These are phyloP conservation scores for Lasioglossum leucozonium DNA, from an alignment of 2,888 invertebrate genomes.

Conservation along the genomic window DNA sequence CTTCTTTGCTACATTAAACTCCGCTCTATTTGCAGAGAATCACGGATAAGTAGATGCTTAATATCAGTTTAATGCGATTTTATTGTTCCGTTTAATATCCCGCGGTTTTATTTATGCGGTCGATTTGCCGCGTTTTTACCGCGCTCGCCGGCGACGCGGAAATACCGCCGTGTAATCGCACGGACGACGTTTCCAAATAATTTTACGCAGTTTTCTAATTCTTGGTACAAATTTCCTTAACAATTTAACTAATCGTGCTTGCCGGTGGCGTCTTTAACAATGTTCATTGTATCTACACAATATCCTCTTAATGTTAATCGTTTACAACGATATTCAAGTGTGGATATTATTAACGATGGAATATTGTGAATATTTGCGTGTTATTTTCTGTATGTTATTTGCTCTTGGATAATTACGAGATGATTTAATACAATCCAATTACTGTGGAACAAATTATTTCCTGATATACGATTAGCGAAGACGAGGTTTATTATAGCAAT, in stretches of 20 bases:
- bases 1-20: conserved; percentile 38
- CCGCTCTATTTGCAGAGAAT: conserved; percentile 38
- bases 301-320: too few relatives aligned
- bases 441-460: too few relatives aligned
- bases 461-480: background rate
- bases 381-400: too few relatives aligned
- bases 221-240: background rate
- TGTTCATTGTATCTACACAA: too few relatives aligned
- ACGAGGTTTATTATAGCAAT: background rate
- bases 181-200: background rate
- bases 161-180: background rate
- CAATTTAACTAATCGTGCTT: background rate
- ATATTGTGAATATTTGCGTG: too few relatives aligned
- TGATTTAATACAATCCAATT: too few relatives aligned
- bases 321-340: too few relatives aligned
- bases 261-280: too few relatives aligned
- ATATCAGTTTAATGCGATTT: conserved; percentile 50
- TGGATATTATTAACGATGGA: too few relatives aligned
- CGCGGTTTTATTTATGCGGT: background rate
- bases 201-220: background rate
- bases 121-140: conserved; percentile 7
- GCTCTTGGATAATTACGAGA: too few relatives aligned
- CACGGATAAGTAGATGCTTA: conserved; percentile 40
- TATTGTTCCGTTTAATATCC: conserved; percentile 48
- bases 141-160: background rate